phyloP scores from a whole-genome alignment of 2,888 invertebrate genomes.

The Dendrolimus pini region DNA sequence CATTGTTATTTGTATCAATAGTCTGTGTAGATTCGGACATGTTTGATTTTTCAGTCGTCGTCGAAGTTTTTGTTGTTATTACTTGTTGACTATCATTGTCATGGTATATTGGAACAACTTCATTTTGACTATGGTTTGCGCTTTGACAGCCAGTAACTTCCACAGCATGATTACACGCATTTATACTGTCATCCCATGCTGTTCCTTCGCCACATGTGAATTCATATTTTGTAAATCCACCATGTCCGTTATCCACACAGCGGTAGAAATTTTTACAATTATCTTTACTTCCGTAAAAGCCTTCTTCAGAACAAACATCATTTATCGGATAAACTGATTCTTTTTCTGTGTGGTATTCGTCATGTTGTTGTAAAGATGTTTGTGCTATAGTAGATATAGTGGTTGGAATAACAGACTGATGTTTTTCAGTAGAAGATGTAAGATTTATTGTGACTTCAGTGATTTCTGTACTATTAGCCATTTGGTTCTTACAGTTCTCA shows the following conservation, averaged over 20 bases:
- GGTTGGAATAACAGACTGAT: neutral
- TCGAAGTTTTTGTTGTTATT: conserved; percentile 18
- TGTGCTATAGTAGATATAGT: conserved; percentile 19
- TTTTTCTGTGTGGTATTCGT: conserved; percentile 21
- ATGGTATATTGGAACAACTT: conserved; percentile 25
- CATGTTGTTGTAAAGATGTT: conserved; percentile 22
- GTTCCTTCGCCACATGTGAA: conserved; percentile 77
- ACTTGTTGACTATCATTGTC: conserved; percentile 23
- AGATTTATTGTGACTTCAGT: conserved; percentile 9
- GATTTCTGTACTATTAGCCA: neutral
- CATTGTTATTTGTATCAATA: conserved; percentile 22
- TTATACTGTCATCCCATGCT: conserved; percentile 72
- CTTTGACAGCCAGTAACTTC: conserved; percentile 48
- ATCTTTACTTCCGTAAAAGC: conserved; percentile 58
- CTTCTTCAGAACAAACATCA: conserved; percentile 52
- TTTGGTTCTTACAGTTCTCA: conserved; percentile 30
- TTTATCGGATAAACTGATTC: conserved; percentile 18
- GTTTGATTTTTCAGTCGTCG: conserved; percentile 18
- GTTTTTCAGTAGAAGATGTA: conserved; percentile 11
- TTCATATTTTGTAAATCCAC: conserved; percentile 67
- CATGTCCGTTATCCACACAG: conserved; percentile 62
- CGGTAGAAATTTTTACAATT: conserved; percentile 70
- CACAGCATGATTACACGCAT: conserved; percentile 73
- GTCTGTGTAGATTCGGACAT: conserved; percentile 19
- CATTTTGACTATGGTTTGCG: conserved; percentile 18